A percentile compares a stretch with the other conserved stretches of the same genome.
phyloP scores from a whole-genome alignment of 1,140 invertebrate genomes.

The Eumaeus atala region DNA sequence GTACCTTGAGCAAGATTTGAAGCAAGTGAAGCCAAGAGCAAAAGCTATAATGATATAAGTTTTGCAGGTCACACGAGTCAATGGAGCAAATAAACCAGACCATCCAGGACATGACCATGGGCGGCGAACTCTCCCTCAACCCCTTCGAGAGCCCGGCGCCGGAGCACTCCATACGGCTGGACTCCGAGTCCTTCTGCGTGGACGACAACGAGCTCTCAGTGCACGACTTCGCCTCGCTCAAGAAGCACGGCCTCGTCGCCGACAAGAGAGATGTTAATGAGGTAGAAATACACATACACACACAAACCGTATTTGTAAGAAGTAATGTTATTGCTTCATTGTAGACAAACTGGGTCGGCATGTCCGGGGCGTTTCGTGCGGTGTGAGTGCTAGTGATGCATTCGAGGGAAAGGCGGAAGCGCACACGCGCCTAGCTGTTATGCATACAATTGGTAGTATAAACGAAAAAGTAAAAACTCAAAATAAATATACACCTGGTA shows the following conservation, averaged over 20 bases:
- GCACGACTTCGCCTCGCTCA: slow-evolving; percentile 64
- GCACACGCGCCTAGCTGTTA: no score
- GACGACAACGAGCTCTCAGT: slow-evolving; percentile 62
- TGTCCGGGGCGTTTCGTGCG: no score
- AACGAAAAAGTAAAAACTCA: no score
- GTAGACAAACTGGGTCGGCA: no score
- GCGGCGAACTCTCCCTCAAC: slow-evolving; percentile 63
- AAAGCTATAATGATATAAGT: no score
- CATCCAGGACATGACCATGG: slow-evolving; percentile 70
- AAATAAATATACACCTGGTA: no score
- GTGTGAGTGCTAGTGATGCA: no score
- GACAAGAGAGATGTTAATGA: slow-evolving; percentile 62
- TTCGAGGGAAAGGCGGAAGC: no score
- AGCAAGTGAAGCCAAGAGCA: no score
- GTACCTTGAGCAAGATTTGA: no score
- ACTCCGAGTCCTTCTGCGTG: slow-evolving; percentile 54
- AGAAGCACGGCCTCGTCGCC: slow-evolving; percentile 58
- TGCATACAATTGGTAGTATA: no score
- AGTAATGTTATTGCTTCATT: neutral
- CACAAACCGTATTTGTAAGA: no score
- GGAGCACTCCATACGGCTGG: slow-evolving; percentile 56
- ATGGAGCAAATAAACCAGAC: slow-evolving; percentile 70
- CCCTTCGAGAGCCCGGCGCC: slow-evolving; percentile 55
- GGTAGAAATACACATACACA: slow-evolving; percentile 25
- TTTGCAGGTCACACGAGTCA: slow-evolving; percentile 48